Base-by-base conservation (phyloP, 2,888 invertebrate genomes). In the Helicoverpa assulta region DNA sequence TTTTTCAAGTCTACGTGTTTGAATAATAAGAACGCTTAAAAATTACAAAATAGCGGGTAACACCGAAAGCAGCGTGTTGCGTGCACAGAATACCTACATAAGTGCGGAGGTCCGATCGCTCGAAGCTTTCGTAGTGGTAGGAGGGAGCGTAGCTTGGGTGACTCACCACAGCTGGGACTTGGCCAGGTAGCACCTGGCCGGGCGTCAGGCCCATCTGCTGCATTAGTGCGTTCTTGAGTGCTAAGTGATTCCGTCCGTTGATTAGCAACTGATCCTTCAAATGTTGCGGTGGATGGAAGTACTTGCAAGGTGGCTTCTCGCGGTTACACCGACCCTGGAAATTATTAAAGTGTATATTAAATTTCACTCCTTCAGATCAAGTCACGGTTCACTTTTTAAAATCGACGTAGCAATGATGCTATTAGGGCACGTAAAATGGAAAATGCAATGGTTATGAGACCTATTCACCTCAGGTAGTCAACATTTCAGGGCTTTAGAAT, bases 271-370 rank as follows among this genome's bases (percentile, higher is more conserved):
- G 99, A 96, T 99, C 99, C 97, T 99, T 99, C 91, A 99, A 97
- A 96, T 99, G 99, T 96, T 99, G 99, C 86, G 99, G 99, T 87
- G 99, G 99, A 96, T 99, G 99, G 96, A 99, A 99, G 96, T 99
- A 99, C 97, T 99, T 99, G 98, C 99, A 99, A 90, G 99, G 99
- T 84, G 99, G 99, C 95, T 99, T 99, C 96, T 99, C 99, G 91
- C 99, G 98, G 96, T 99, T 99, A 97, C 99, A 99, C 96, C 99
- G 99, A 93, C 99, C 99, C 99, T 99, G 97, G 75, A 95, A 95
- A 80, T 63, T 55, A 77, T n/a, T 78, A 79, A 70, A 68, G 57
- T 66, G 40, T 12, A 59, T 52, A 7, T 73, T 73, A 43, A 12
- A 29, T 16, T 53, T 53, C 47, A 47, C 6, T 47, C 16, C n/a